Percentiles rank a stretch among this genome's conserved stretches.
These are phyloP conservation scores for Pungitius pungitius DNA, from an alignment of 2,113 vertebrate species.

Conservation along the genomic window DNA sequence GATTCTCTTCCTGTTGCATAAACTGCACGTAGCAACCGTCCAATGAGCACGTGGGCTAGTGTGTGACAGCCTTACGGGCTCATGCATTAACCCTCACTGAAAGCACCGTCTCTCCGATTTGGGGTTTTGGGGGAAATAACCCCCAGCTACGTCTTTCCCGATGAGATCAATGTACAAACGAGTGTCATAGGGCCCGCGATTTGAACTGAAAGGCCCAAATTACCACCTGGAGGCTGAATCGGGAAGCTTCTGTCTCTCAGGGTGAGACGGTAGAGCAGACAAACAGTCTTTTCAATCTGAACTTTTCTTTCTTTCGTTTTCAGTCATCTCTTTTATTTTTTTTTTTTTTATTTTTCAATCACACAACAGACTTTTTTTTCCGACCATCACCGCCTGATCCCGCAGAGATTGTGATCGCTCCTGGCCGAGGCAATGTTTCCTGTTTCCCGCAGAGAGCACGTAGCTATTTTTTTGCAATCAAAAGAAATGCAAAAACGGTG, in stretches of 20 bases:
- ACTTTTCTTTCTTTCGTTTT: slow-evolving; percentile 46
- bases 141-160: slow-evolving; percentile 63
- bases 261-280: slow-evolving; percentile 41
- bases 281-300: slow-evolving; percentile 45
- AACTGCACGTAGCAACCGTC: neutral
- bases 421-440: slow-evolving; percentile 1
- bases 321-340: neutral
- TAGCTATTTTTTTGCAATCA: neutral
- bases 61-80: neutral
- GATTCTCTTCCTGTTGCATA: slow-evolving; percentile 1
- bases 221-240: slow-evolving; percentile 61
- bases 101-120: slow-evolving; percentile 36
- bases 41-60: neutral
- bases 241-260: slow-evolving; percentile 48
- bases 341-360: slow-evolving; percentile 3
- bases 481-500: slow-evolving; percentile 23
- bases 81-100: slow-evolving; percentile 54
- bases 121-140: slow-evolving; percentile 52
- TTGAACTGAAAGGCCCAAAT: slow-evolving; percentile 47
- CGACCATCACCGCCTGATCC: slow-evolving; percentile 14
- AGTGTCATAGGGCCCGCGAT: slow-evolving; percentile 56
- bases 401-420: slow-evolving; percentile 20
- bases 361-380: slow-evolving; percentile 44
- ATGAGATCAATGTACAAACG: slow-evolving; percentile 70
- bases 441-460: slow-evolving; percentile 11